A percentile compares a stretch with the other conserved stretches of the same genome.
Evolutionary conservation across 2,113 vertebrate species (phyloP).

Genomic region (Rhagologus leucostigma): DNA sequence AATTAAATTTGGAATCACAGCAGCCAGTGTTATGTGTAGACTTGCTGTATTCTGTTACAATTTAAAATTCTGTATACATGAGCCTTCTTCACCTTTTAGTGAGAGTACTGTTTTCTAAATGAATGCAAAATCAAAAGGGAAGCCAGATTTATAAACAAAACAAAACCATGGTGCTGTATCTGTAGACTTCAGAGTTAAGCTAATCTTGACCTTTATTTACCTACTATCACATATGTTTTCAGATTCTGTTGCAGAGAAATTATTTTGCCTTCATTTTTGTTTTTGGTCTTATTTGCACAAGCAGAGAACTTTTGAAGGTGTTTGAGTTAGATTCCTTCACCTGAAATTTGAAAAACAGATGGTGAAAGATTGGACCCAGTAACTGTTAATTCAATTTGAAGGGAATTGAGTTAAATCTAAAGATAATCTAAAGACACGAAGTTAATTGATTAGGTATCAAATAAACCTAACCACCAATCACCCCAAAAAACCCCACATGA

Average conservation of each 20-base stretch:
- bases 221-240: neutral
- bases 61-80: neutral
- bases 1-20: neutral
- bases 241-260: neutral
- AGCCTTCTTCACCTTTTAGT: neutral
- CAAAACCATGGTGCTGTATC: slow-evolving; percentile 2
- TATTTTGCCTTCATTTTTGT: neutral
- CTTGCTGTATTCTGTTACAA: neutral
- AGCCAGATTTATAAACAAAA: neutral
- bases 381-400: neutral
- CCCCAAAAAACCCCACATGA: fast-evolving
- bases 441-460: neutral
- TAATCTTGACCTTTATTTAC: neutral
- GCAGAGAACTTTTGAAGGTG: neutral
- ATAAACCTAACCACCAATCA: neutral
- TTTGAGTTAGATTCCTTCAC: neutral
- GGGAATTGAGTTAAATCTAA: neutral
- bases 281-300: neutral
- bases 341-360: neutral
- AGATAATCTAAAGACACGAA: neutral
- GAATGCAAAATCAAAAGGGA: neutral
- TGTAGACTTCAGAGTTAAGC: neutral
- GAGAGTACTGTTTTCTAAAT: neutral
- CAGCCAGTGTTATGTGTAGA: neutral
- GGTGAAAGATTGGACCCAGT: neutral